Base-by-base conservation (phyloP, 2,888 invertebrate genomes). In the Apodemia mormo region DNA sequence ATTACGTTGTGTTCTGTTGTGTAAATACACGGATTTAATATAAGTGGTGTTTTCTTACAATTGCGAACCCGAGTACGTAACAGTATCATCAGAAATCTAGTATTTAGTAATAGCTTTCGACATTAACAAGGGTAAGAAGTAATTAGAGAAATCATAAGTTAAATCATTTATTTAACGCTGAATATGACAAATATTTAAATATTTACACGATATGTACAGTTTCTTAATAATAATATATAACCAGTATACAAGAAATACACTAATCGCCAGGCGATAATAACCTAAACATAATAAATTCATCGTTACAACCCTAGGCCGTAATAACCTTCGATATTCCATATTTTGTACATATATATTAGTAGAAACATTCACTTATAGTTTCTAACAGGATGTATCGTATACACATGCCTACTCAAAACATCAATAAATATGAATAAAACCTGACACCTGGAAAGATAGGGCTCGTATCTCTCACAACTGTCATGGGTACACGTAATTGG, bases 131-230 rank as follows among this genome's bases (percentile, higher is more conserved):
- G 0, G 12, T 12, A 45, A 45, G 12, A 8, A 61, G 14, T 68
- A 68, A 54, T 49, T n/a, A 68, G 65, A 70, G 29, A 30, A 52
- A 52, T 52, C 56, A 33, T n/a, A 29, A 56, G 14, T 45, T 40
- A 72, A 75, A 86, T 88, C 86, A 86, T 87, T 89, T 84, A 88
- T 86, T 89, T 84, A 89, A 86, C 85, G 83, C 89, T 61, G 86
- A 88, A 84, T 83, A 83, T 86, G 87, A 89, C 87, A 87, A 74
- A 87, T 78, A 77, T 80, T 82, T 80, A 81, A 87, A 84, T 92
- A 91, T 92, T 89, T 91, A 92, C 92, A 92, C 85, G 92, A 92
- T 92, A 92, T 92, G 92, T 92, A 92, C 92, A 92, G 14, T 84
- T 83, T 88, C n/a, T 85, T 90, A 91, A 90, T 74, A 75, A 78